Evolutionary conservation across 2,888 invertebrate species (phyloP), one percentile per base, ranked within the genome.

Genomic region (Drosophila neotestacea): DNA sequence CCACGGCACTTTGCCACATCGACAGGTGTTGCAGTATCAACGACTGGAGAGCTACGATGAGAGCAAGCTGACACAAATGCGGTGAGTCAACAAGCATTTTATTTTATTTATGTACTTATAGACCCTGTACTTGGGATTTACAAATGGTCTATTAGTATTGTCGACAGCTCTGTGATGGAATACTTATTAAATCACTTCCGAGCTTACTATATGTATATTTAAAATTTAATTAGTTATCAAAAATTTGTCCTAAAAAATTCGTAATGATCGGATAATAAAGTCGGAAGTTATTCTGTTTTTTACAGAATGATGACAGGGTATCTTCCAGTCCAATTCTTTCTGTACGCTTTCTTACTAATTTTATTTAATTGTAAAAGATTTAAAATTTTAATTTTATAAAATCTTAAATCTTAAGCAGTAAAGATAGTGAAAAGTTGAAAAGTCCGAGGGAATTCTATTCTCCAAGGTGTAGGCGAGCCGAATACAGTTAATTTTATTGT

Each of bases 41-140:
- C 83, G 90, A 16, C 79, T 91, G 61, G 89, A 91, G 55, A 90
- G 90, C 78, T 91, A 80, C 55, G 91, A 91, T 50, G 90, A 91
- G 51, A 55, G 81, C 50, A 87, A 87, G 68, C 66, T 90, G 81
- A 70, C 83, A 66, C 68, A 79, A 55, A 75, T 82, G 62, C 84
- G 90, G 90, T 90, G 67, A 89, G 90, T 74, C 16, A 27, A 54
- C 61, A 22, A 11, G 6, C n/a, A 30, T 4, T n/a, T 13, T 9
- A 5, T 32, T 13, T 9, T 6, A n/a, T 46, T 46, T n/a, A 39
- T 39, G 11, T 13, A 39, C 11, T 2, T 36, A 22, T 3, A 22
- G 22, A 2, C 22, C 22, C 22, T 22, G 22, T 22, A 1, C 22
- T 22, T 22, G 22, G 3, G 22, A 22, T 1, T 22, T 22, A 22